Percentiles rank a stretch among this genome's conserved stretches.
phyloP scores from a whole-genome alignment of 2,797 vertebrate species.

The Parauchenoglanis punctatus region DNA sequence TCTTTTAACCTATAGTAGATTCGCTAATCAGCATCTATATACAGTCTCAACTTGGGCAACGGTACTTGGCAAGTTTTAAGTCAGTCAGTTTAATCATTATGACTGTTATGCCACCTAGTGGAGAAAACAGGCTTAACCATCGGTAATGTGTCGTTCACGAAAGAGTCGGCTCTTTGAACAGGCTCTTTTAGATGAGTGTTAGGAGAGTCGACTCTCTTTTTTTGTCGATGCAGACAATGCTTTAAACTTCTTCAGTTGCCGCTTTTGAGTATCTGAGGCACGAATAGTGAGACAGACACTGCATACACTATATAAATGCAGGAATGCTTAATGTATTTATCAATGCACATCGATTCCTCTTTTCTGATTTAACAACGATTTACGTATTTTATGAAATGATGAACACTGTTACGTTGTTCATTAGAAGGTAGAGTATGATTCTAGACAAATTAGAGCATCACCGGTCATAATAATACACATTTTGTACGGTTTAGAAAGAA shows the following conservation, averaged over 20 bases:
- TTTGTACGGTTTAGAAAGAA: background rate
- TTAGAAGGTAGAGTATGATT: background rate
- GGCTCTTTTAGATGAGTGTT: background rate
- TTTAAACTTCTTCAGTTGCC: background rate
- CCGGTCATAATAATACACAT: background rate
- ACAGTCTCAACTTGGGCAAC: too few species aligned
- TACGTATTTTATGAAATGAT: background rate
- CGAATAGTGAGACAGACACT: background rate
- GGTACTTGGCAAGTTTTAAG: background rate
- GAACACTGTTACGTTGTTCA: background rate
- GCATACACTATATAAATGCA: background rate
- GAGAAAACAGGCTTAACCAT: background rate
- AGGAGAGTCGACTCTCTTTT: background rate
- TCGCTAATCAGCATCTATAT: too few species aligned
- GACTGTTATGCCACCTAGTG: constrained; percentile 29
- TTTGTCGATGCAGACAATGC: background rate
- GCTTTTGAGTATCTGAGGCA: background rate
- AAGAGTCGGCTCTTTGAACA: background rate
- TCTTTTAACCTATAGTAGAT: background rate
- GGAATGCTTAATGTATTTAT: background rate
- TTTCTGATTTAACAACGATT: background rate
- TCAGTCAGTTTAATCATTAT: background rate
- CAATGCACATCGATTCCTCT: background rate
- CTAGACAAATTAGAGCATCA: background rate
- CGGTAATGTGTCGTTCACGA: background rate